Conservation (phyloP, 1,140 invertebrate species). For the Ganaspis sp. region DNA sequence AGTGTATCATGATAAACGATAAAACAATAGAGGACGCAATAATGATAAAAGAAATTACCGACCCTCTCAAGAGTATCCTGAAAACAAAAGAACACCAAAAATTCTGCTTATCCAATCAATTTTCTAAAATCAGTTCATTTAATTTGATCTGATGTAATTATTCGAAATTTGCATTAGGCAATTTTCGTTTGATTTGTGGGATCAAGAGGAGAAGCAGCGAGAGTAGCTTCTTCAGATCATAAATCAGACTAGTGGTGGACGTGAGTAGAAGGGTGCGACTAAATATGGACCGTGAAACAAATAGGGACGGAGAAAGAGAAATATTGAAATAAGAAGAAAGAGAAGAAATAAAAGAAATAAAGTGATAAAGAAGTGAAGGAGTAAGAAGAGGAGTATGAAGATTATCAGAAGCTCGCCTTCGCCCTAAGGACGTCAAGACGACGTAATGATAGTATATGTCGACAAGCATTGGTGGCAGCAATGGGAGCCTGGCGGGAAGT, state of each 20-base stretch:
- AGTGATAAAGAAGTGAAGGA: constrained; percentile 35
- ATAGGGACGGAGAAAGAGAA: constrained; percentile 39
- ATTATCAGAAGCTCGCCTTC: constrained; percentile 39
- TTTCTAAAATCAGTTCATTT: no score
- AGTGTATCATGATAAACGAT: no score
- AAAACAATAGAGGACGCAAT: no score
- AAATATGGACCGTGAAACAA: constrained; percentile 30
- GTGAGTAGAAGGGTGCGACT: constrained; percentile 23
- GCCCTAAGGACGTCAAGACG: constrained; percentile 41
- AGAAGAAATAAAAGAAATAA: constrained; percentile 20
- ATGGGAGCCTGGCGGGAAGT: constrained; percentile 44
- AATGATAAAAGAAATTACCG: no score
- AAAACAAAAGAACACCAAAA: no score
- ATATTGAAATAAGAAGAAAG: constrained; percentile 32
- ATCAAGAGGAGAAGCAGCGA: background rate
- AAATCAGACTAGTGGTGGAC: constrained; percentile 13
- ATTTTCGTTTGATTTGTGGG: background rate
- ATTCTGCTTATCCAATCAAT: no score
- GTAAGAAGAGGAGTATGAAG: constrained; percentile 44
- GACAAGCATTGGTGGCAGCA: constrained; percentile 29
- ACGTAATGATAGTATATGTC: constrained; percentile 42
- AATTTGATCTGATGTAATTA: no score
- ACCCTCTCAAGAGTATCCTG: no score
- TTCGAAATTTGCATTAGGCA: background rate
- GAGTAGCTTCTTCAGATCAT: background rate